Conservation (phyloP, 1,140 invertebrate species). For the Zaprionus kolodkinae region DNA sequence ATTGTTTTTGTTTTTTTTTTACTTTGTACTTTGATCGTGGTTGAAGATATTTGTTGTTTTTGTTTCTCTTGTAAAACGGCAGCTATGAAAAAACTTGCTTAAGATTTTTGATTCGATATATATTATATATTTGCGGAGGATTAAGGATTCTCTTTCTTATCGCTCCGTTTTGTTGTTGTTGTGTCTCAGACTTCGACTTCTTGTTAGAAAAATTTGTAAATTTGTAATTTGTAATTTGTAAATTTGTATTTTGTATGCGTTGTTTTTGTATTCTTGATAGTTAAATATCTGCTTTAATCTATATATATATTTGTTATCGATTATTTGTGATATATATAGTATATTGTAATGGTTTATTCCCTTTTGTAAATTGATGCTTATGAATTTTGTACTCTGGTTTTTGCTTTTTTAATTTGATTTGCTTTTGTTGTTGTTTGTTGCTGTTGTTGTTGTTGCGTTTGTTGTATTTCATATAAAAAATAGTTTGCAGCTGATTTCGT, state of each 20-base stretch:
- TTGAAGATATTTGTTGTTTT: conserved; percentile 51
- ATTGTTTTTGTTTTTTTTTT: conserved; percentile 30
- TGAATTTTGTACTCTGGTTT: conserved; percentile 77
- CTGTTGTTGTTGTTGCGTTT: conserved; percentile 51
- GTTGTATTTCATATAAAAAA: conserved; percentile 54
- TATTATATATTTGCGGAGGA: background rate
- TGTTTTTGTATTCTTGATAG: conserved; percentile 45
- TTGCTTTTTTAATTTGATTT: conserved; percentile 53
- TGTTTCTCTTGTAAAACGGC: conserved; percentile 60
- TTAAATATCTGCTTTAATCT: conserved; percentile 31
- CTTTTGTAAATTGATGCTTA: conserved; percentile 58
- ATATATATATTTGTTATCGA: conserved; percentile 23
- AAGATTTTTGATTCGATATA: conserved; percentile 15
- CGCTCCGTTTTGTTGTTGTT: conserved; percentile 14
- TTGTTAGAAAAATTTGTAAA: conserved; percentile 68
- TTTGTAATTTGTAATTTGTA: conserved; percentile 79
- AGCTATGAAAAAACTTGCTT: conserved; percentile 64
- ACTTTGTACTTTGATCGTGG: conserved; percentile 60
- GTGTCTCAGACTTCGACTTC: conserved; percentile 54
- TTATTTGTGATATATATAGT: conserved; percentile 29
- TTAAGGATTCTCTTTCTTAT: conserved; percentile 28
- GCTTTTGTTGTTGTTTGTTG: conserved; percentile 47
- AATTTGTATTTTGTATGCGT: conserved; percentile 81
- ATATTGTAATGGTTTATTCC: conserved; percentile 1
- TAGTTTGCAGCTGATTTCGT: conserved; percentile 49